These are phyloP conservation scores for Cydia fagiglandana DNA, from an alignment of 1,140 invertebrate species.

Conservation along the genomic window DNA sequence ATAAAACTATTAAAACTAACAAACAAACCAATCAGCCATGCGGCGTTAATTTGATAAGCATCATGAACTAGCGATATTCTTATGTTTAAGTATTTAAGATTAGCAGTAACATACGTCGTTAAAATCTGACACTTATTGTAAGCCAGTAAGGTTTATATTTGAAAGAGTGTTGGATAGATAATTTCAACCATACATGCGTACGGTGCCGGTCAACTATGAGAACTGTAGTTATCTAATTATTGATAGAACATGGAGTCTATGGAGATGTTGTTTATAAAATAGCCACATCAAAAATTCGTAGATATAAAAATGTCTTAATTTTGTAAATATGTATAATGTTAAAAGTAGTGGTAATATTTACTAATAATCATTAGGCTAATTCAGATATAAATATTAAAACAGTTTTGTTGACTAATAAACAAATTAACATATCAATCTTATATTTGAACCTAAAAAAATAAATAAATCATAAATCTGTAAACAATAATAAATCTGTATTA, in stretches of 20 bases:
- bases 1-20: conserved; percentile 8
- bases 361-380: too few species aligned
- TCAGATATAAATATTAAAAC: too few species aligned
- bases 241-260: background rate
- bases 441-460: too few species aligned
- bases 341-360: too few species aligned
- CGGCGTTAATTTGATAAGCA: conserved; percentile 3
- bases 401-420: too few species aligned
- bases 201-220: background rate
- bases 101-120: background rate
- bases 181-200: background rate
- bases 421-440: too few species aligned
- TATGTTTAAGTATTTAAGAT: background rate
- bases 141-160: background rate
- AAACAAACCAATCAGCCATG: conserved; percentile 13
- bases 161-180: background rate
- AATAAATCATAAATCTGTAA: too few species aligned
- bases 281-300: background rate
- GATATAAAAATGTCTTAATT: background rate
- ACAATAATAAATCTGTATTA: too few species aligned
- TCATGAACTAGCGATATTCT: background rate
- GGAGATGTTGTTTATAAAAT: background rate
- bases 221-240: conserved; percentile 12
- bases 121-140: background rate
- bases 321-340: too few species aligned